Evolutionary conservation across 2,797 vertebrate species (phyloP).

Genomic region (Enteromius thamalakanensis): DNA sequence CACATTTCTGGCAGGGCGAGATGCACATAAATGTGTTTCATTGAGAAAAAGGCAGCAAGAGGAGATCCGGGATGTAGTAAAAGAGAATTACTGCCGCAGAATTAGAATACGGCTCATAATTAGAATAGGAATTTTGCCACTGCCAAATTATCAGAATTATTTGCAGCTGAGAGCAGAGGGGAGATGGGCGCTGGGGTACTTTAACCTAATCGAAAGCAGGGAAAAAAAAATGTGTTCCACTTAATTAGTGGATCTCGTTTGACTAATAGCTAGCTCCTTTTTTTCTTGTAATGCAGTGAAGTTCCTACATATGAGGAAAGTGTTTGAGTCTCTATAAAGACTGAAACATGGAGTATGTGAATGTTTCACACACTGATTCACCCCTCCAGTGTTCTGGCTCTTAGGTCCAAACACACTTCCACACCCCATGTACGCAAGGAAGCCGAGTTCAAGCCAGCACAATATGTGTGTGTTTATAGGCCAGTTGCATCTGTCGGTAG

Average conservation of each 20-base stretch:
- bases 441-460: constrained; percentile 71
- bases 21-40: constrained; percentile 71
- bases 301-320: constrained; percentile 56
- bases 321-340: constrained; percentile 60
- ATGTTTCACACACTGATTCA: constrained; percentile 39
- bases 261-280: constrained; percentile 69
- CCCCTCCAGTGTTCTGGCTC: constrained; percentile 47
- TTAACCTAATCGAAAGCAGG: constrained; percentile 68
- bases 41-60: constrained; percentile 71
- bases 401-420: constrained; percentile 52
- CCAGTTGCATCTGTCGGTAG: constrained; percentile 70
- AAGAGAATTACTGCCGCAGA: constrained; percentile 69
- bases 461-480: constrained; percentile 81
- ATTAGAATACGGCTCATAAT: constrained; percentile 71
- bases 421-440: constrained; percentile 64
- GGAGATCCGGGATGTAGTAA: constrained; percentile 71
- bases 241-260: constrained; percentile 71
- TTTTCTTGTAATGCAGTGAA: constrained; percentile 57
- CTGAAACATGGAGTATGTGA: constrained; percentile 26
- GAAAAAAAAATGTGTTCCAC: constrained; percentile 67
- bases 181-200: constrained; percentile 56
- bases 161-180: constrained; percentile 71
- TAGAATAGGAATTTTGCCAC: constrained; percentile 69
- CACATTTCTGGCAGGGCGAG: constrained; percentile 63
- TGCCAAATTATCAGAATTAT: constrained; percentile 74